These are phyloP conservation scores for Pelecanoides urinatrix DNA, from an alignment of 2,113 vertebrate species.

Conservation along the genomic window DNA sequence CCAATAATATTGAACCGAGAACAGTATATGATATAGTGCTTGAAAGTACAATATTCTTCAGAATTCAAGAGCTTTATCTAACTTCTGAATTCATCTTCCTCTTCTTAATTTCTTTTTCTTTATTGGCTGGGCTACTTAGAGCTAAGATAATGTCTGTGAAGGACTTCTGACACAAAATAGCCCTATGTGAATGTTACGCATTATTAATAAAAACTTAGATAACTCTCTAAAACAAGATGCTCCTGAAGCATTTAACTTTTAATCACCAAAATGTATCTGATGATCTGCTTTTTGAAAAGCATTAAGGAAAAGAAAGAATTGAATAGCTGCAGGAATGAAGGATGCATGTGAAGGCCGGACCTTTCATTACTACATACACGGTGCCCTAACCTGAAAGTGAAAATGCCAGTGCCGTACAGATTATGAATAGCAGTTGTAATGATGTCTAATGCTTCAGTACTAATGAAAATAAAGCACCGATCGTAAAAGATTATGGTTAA, in stretches of 20 bases:
- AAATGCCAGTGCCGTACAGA: background rate
- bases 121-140: background rate
- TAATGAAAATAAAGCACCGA: background rate
- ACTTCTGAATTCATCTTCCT: background rate
- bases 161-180: background rate
- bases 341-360: background rate
- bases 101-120: background rate
- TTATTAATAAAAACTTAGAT: constrained; percentile 18
- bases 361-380: background rate
- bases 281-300: background rate
- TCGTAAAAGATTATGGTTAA: background rate
- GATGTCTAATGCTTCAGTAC: background rate
- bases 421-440: background rate
- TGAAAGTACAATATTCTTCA: background rate
- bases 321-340: background rate
- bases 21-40: background rate
- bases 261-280: constrained; percentile 6
- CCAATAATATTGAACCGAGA: background rate
- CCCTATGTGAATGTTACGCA: background rate
- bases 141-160: background rate
- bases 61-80: background rate
- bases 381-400: background rate
- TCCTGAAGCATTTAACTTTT: constrained; percentile 2
- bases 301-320: background rate
- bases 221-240: background rate